Base-by-base conservation (phyloP, 2,113 vertebrate species). In the Enhydra lutris region DNA sequence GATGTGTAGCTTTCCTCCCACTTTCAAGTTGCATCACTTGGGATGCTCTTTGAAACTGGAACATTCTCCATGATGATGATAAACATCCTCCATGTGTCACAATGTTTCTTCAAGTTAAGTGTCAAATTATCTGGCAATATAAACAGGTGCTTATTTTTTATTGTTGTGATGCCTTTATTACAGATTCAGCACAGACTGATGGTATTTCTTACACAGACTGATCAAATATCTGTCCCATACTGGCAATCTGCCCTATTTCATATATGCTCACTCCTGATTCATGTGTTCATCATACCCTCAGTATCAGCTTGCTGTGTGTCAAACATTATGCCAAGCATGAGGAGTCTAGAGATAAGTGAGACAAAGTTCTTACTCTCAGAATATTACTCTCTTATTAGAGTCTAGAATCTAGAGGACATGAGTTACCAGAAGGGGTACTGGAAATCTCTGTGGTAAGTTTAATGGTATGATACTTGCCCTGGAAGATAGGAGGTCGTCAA, bases 21-120 rank as follows among this genome's bases (percentile, higher is more conserved):
- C 98, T 94, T 98, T 85, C 73, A 95, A 96, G 98, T 97, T 88
- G 61, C 97, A 97, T 98, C 96, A 67, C 97, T 91, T 87, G 93
- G 36, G 97, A 97, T 95, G 97, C 91, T 96, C 97, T 98, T 96
- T 88, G 29, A 96, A 96, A 97, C 83, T 93, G 47, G 94, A 98
- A 94, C 97, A 98, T 98, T 98, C 95, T 98, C 98, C 97, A 98
- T 87, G 97, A 97, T 98, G 1, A 36, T 85, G 83, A 94, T 96
- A 98, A 99, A 99, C 98, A 98, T 97, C 98, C 98, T 0, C 98
- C 97, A 95, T 99, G 98, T 98, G 98, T 98, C 98, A 97, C 42
- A 55, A 97, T 98, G 97, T 98, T 98, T 90, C 94, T 94, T 97
- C 95, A 94, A 4, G 97, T 98, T 79, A 97, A 95, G 83, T 84